Evolutionary conservation across 2,797 vertebrate species (phyloP).

Genomic region (Schizothorax lantsangensis): DNA sequence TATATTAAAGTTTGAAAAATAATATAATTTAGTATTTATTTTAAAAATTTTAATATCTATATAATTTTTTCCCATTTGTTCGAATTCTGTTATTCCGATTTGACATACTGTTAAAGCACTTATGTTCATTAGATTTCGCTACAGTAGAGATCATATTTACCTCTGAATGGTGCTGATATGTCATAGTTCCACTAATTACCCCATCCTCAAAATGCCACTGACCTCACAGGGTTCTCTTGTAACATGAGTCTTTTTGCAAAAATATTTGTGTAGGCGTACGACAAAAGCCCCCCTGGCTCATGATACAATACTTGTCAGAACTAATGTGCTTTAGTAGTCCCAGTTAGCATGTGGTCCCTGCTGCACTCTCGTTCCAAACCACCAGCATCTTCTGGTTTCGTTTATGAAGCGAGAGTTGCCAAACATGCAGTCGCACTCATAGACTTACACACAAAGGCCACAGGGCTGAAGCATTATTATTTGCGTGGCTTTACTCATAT

Average conservation of each 20-base stretch:
- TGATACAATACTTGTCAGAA: constrained; percentile 76
- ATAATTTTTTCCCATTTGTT: neutral
- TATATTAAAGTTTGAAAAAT: neutral
- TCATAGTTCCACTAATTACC: constrained; percentile 53
- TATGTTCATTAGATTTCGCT: constrained; percentile 25
- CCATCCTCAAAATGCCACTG: constrained; percentile 63
- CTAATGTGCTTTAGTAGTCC: constrained; percentile 75
- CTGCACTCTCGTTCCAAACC: constrained; percentile 75
- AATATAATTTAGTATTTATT: neutral
- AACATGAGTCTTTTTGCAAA: constrained; percentile 71
- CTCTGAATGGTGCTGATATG: constrained; percentile 41
- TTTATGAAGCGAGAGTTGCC: constrained; percentile 77
- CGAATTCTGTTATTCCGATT: neutral
- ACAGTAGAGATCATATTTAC: constrained; percentile 32
- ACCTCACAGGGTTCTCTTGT: constrained; percentile 69
- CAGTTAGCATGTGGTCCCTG: constrained; percentile 77
- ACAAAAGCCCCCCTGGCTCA: constrained; percentile 76
- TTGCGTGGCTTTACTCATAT: constrained; percentile 72
- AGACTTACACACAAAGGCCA: constrained; percentile 68
- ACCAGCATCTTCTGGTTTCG: constrained; percentile 81
- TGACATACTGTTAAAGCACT: constrained; percentile 31
- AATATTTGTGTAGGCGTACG: constrained; percentile 74
- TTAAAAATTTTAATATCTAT: neutral
- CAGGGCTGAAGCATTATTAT: constrained; percentile 76
- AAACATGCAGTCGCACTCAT: constrained; percentile 63